A percentile compares a stretch with the other conserved stretches of the same genome.
These are phyloP conservation scores for Otolemur garnettii DNA, from an alignment of 2,113 vertebrate genomes.

Conservation along the genomic window DNA sequence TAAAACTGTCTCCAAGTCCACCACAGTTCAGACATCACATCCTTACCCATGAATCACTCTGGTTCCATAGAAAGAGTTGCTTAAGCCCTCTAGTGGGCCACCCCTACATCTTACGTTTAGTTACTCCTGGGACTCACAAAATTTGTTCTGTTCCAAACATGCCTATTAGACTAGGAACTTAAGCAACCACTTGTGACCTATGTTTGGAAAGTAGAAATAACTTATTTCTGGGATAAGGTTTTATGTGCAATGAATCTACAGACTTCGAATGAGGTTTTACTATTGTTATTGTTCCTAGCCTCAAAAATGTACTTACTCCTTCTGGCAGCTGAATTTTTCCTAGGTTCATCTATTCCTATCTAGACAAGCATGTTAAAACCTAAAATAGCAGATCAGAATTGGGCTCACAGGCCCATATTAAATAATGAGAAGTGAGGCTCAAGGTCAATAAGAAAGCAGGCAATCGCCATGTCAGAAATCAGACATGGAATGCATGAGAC, in stretches of 20 bases:
- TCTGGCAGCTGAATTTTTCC: neutral
- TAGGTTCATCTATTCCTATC: neutral
- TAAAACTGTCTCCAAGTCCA: neutral
- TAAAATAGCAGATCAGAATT: slow-evolving; percentile 10
- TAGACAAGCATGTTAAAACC: neutral
- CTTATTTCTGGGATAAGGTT: neutral
- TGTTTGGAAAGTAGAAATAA: neutral
- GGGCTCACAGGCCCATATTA: slow-evolving; percentile 1
- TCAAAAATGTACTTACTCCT: neutral
- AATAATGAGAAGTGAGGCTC: slow-evolving; percentile 16
- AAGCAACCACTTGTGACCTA: neutral
- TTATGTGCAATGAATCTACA: neutral
- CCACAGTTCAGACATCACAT: neutral
- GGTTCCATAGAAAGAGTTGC: neutral
- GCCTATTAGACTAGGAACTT: neutral
- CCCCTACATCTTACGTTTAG: neutral
- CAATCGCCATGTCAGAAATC: neutral
- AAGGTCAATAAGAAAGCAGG: neutral
- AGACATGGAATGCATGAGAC: neutral
- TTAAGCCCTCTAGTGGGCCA: neutral
- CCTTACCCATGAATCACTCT: neutral
- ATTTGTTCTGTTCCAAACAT: neutral
- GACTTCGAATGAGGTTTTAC: neutral
- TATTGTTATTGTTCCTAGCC: neutral
- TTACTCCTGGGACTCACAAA: neutral